These are phyloP conservation scores for Etheostoma spectabile DNA, from an alignment of 2,113 vertebrate species.

Conservation along the genomic window DNA sequence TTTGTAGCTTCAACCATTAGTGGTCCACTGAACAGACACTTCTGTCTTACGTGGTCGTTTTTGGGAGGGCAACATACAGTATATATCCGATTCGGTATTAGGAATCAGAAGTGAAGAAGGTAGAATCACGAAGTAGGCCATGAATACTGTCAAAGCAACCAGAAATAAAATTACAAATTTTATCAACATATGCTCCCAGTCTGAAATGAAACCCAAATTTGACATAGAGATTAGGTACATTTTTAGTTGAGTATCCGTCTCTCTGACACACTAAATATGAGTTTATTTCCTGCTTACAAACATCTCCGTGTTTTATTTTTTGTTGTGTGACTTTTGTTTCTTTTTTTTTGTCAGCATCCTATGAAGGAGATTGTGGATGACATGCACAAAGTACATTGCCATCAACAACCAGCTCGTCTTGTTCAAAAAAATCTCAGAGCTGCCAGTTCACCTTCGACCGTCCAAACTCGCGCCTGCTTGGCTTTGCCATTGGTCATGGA, in stretches of 20 bases:
- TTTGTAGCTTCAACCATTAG: neutral
- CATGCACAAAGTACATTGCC: conserved; percentile 93
- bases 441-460: conserved; percentile 88
- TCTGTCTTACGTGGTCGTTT: neutral
- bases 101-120: neutral
- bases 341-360: conserved; percentile 75
- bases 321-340: neutral
- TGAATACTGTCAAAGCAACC: neutral
- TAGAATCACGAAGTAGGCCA: neutral
- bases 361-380: conserved; percentile 86
- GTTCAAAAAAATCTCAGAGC: conserved; percentile 92
- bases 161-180: neutral
- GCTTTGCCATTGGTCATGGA: conserved; percentile 90
- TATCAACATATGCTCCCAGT: neutral
- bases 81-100: neutral
- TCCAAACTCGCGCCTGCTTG: conserved; percentile 92
- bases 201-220: neutral
- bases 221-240: neutral
- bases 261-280: neutral
- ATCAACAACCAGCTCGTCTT: conserved; percentile 91
- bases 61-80: too few species aligned
- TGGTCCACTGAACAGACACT: neutral
- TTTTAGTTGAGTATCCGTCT: neutral
- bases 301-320: neutral
- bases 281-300: too few species aligned